phyloP scores from a whole-genome alignment of 2,797 vertebrate genomes.

The Spinibarbus caldwelli region DNA sequence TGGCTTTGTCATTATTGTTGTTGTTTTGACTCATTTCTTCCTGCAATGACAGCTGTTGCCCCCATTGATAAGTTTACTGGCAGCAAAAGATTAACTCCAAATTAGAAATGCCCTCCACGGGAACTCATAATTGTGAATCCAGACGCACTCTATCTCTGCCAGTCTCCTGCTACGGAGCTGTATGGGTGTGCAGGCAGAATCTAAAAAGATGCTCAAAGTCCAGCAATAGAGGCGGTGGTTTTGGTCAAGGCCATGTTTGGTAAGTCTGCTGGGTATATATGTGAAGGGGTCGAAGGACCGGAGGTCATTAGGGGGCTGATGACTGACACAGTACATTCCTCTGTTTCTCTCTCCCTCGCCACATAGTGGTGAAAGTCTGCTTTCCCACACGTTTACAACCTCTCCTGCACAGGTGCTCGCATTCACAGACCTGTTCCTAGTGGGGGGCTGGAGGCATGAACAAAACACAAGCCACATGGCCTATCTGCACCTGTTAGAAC shows the following conservation, averaged over 20 bases:
- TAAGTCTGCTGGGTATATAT: constrained; percentile 21
- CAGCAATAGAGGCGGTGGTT: neutral
- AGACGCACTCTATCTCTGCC: constrained; percentile 26
- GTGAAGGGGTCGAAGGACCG: neutral
- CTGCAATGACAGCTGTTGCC: constrained; percentile 65
- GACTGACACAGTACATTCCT: constrained; percentile 25
- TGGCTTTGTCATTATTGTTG: constrained; percentile 45
- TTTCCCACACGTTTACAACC: too few species aligned
- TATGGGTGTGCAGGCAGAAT: constrained; percentile 27
- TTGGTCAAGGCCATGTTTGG: constrained; percentile 37
- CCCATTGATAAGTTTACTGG: constrained; percentile 71
- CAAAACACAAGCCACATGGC: constrained; percentile 17
- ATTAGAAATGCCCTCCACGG: constrained; percentile 62
- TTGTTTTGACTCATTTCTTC: constrained; percentile 44
- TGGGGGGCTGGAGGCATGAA: constrained; percentile 18
- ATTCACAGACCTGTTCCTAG: constrained; percentile 30
- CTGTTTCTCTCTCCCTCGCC: neutral
- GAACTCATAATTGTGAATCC: constrained; percentile 50
- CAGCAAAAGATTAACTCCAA: constrained; percentile 69
- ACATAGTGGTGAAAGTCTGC: constrained; percentile 40
- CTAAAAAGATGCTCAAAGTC: neutral
- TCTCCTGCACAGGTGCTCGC: constrained; percentile 14
- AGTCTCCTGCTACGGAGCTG: constrained; percentile 26
- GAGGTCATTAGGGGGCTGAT: constrained; percentile 2
- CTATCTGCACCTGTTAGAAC: constrained; percentile 29